Base-by-base conservation (phyloP, 2,888 invertebrate genomes). In the Torymus tubicola region DNA sequence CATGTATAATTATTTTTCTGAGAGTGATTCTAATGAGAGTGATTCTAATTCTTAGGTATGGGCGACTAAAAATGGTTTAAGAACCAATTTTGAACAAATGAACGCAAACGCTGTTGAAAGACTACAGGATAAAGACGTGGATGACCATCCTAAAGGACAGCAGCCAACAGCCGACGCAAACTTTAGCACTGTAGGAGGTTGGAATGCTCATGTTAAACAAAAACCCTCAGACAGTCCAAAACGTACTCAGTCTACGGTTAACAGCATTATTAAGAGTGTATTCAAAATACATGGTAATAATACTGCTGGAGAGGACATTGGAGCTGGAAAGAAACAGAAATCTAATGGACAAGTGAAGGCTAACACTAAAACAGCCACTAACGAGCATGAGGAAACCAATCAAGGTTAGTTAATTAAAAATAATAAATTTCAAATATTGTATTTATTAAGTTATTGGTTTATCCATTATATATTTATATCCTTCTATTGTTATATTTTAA, bases 221-320 rank as follows among this genome's bases (percentile, higher is more conserved):
- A 87, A 86, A 58, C 11, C 73, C 52, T 67, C 80, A 12, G 87
- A 88, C 14, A 82, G 82, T 42, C 82, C 79, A 31, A 89, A 87
- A 71, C 86, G 86, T 50, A 83, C 85, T 52, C 89, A 88, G 67
- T 86, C 87, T 10, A 86, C 87, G 0, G 85, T 89, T 14, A 88
- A 88, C 18, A 87, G 85, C 81, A 87, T 89, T 67, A 86, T 88
- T 12, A 88, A 88, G 75, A 88, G 84, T 68, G 87, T 88, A 0
- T 87, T 88, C 58, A 88, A 88, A 63, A 86, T 86, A 61, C 84
- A 86, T 24, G 82, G 82, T 12, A 78, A 77, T 64, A 81, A 69
- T 74, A 18, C 69, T 14, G 63, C 60, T 24, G 78, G 80, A 31
- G 74, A 78, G 53, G 84, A 84, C 0, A 50, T 71, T 42, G 78